These are phyloP conservation scores for Hydropsyche betteni DNA, from an alignment of 2,888 invertebrate genomes.

Conservation along the genomic window DNA sequence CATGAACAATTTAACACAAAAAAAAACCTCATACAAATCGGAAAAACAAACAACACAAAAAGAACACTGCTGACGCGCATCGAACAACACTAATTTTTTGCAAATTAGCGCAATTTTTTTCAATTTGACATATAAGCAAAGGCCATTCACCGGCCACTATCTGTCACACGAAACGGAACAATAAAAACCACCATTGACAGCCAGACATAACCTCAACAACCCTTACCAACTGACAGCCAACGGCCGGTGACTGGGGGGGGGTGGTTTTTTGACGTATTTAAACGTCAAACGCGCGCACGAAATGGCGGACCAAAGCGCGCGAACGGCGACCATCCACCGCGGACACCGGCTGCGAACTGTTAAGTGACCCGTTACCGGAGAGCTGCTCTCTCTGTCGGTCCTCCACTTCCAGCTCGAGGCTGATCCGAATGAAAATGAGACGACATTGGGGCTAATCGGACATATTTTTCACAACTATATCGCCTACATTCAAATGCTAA, in stretches of 20 bases:
- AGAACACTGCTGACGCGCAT: too few species aligned
- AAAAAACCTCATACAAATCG: too few species aligned
- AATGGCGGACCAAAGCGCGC: neutral
- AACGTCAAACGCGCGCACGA: neutral
- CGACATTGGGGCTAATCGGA: constrained; percentile 12
- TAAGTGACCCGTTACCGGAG: constrained; percentile 24
- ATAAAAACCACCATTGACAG: neutral
- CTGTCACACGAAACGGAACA: neutral
- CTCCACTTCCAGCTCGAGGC: neutral
- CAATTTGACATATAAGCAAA: neutral
- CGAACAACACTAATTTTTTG: too few species aligned
- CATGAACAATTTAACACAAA: too few species aligned
- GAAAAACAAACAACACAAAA: too few species aligned
- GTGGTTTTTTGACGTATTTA: neutral
- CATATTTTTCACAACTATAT: constrained; percentile 4
- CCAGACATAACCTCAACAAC: constrained; percentile 1
- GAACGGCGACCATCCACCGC: neutral
- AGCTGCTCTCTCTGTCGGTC: neutral
- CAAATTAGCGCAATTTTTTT: neutral
- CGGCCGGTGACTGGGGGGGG: neutral
- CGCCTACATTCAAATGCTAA: too few species aligned
- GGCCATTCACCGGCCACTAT: neutral
- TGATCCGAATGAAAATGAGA: neutral
- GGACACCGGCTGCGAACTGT: constrained; percentile 8
- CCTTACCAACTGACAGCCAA: constrained; percentile 13